Evolutionary conservation across 1,140 invertebrate genomes (phyloP).

Genomic region (Homarus americanus): DNA sequence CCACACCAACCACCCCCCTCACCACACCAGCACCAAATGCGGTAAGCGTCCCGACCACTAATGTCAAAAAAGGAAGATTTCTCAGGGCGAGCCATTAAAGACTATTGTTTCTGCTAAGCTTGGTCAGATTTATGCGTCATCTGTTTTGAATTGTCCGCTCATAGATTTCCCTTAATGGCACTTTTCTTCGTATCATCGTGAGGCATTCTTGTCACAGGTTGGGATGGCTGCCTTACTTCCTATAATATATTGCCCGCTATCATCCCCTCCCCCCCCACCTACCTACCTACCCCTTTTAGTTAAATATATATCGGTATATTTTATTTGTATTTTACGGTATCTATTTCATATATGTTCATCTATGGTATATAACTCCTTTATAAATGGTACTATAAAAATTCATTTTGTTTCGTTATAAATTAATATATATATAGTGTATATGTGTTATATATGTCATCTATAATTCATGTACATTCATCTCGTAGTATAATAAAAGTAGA

Average conservation of each 20-base stretch:
- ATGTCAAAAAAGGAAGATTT: conserved; percentile 49
- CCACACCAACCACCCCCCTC: neutral
- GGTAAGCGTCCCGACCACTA: neutral
- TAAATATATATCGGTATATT: neutral
- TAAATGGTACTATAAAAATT: too few relatives aligned
- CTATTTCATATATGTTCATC: too few relatives aligned
- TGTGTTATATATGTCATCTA: too few relatives aligned
- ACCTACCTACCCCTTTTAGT: too few relatives aligned
- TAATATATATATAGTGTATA: too few relatives aligned
- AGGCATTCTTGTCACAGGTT: conserved; percentile 11
- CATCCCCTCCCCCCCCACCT: neutral
- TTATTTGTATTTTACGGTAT: neutral
- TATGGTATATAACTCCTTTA: too few relatives aligned
- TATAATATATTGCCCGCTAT: too few relatives aligned
- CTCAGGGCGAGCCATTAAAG: conserved; percentile 41
- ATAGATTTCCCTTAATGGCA: conserved; percentile 39
- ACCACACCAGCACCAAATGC: neutral
- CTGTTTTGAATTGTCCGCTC: conserved; percentile 57
- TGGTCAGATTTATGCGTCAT: conserved; percentile 50
- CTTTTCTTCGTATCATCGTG: conserved; percentile 49
- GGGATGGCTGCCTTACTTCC: too few relatives aligned
- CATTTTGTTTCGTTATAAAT: too few relatives aligned
- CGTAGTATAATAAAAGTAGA: too few relatives aligned
- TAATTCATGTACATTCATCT: too few relatives aligned
- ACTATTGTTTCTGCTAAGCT: conserved; percentile 52